Evolutionary conservation across 2,113 vertebrate species (phyloP).

Genomic region (Beaufortia kweichowensis): DNA sequence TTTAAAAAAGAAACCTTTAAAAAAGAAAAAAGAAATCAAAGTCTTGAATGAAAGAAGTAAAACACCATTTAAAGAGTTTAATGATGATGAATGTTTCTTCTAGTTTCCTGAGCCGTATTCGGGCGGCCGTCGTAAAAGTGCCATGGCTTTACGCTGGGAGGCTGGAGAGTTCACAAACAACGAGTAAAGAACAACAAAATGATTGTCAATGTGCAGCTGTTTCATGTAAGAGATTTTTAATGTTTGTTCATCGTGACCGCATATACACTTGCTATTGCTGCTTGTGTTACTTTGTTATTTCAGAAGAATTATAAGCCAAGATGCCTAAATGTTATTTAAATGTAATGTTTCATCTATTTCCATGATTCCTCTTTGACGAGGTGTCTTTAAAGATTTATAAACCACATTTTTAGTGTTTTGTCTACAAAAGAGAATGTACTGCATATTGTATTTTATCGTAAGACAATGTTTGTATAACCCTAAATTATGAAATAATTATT

Average conservation of each 20-base stretch:
- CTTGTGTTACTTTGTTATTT: slow-evolving; percentile 66
- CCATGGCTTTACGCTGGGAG: slow-evolving; percentile 77
- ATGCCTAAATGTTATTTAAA: slow-evolving; percentile 64
- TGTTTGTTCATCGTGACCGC: slow-evolving; percentile 62
- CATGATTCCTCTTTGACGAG: slow-evolving; percentile 54
- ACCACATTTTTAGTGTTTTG: slow-evolving; percentile 65
- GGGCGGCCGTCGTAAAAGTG: slow-evolving; percentile 73
- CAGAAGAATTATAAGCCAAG: slow-evolving; percentile 56
- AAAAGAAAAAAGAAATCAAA: no score
- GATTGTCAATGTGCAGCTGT: slow-evolving; percentile 50
- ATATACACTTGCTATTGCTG: slow-evolving; percentile 58
- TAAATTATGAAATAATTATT: no score
- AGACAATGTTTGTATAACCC: slow-evolving; percentile 53
- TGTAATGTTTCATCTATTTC: slow-evolving; percentile 61
- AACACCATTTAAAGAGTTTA: no score
- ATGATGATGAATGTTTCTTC: background rate
- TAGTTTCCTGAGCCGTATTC: slow-evolving; percentile 70
- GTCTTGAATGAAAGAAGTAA: no score
- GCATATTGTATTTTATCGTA: slow-evolving; percentile 65
- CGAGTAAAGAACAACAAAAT: slow-evolving; percentile 56
- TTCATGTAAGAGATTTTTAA: slow-evolving; percentile 54
- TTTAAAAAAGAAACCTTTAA: no score
- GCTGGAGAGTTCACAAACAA: slow-evolving; percentile 72
- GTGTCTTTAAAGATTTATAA: slow-evolving; percentile 57
- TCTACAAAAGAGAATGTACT: slow-evolving; percentile 60